Evolutionary conservation across 2,113 vertebrate species (phyloP).

Genomic region (Rhinopomastus cyanomelas): DNA sequence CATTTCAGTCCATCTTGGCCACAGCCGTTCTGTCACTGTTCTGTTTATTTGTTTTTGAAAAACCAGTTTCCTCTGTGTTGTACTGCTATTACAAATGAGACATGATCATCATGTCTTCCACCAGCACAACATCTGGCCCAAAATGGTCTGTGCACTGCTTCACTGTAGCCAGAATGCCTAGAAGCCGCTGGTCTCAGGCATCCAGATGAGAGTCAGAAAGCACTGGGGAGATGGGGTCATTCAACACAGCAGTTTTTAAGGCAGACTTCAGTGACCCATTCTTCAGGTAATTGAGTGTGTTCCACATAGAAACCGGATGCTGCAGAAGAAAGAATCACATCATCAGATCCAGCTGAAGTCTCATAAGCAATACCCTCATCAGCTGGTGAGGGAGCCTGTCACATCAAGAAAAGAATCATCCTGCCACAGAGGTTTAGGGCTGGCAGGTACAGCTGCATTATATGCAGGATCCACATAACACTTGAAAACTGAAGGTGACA

Average conservation of each 20-base stretch:
- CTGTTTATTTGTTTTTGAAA: conserved; percentile 31
- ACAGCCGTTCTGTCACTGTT: conserved; percentile 43
- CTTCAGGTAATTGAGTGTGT: conserved; percentile 90
- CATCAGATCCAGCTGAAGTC: not conserved
- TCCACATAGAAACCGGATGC: conserved; percentile 97
- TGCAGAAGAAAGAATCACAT: conserved; percentile 62
- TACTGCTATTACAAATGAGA: conserved; percentile 82
- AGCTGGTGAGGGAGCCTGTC: not conserved
- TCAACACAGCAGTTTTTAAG: conserved; percentile 86
- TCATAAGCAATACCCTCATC: not conserved
- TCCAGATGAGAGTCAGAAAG: conserved; percentile 86
- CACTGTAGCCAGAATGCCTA: conserved; percentile 85
- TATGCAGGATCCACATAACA: not conserved
- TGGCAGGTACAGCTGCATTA: not conserved
- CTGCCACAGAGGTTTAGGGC: not conserved
- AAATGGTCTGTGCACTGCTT: conserved; percentile 95
- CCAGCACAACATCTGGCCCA: conserved; percentile 87
- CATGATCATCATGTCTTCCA: conserved; percentile 97
- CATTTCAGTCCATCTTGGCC: conserved; percentile 31
- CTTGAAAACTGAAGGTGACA: not conserved
- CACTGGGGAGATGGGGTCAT: conserved; percentile 89
- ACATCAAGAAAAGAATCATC: not conserved
- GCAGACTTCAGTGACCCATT: conserved; percentile 86
- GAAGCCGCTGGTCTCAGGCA: conserved; percentile 88
- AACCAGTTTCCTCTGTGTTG: conserved; percentile 63